Percentiles rank a stretch among this genome's conserved stretches.
Conservation (phyloP, 1,140 invertebrate species). For the Latrodectus geometricus region DNA sequence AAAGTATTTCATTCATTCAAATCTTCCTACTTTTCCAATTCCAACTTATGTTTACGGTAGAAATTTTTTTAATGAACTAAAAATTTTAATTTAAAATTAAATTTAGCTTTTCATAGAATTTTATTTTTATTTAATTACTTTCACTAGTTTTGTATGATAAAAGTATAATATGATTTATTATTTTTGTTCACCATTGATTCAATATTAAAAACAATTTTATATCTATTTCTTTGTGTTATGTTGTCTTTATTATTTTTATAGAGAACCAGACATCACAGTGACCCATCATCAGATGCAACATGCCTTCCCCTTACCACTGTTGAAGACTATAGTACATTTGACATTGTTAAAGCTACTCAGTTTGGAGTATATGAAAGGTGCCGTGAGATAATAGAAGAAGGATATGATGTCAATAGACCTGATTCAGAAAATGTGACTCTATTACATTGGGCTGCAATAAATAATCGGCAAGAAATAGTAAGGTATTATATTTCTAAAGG, state of each 20-base stretch:
- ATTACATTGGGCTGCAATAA: constrained; percentile 99
- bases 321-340: constrained; percentile 83
- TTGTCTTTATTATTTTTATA: constrained; percentile 7
- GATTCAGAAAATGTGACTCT: constrained; percentile 93
- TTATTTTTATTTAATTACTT: too few species aligned
- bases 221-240: neutral
- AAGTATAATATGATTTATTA: too few species aligned
- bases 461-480: constrained; percentile 94
- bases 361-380: constrained; percentile 89
- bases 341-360: constrained; percentile 93
- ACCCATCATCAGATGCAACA: constrained; percentile 43
- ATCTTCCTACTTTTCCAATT: too few species aligned
- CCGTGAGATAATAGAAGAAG: constrained; percentile 86
- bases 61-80: too few species aligned
- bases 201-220: neutral
- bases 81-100: too few species aligned
- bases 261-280: constrained; percentile 59
- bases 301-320: constrained; percentile 69
- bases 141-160: too few species aligned
- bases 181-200: too few species aligned
- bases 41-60: too few species aligned
- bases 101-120: too few species aligned
- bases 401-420: constrained; percentile 89
- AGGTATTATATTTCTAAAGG: constrained; percentile 88
- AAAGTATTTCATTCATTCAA: too few species aligned